phyloP scores from a whole-genome alignment of 2,113 vertebrate genomes.

The Ia io region DNA sequence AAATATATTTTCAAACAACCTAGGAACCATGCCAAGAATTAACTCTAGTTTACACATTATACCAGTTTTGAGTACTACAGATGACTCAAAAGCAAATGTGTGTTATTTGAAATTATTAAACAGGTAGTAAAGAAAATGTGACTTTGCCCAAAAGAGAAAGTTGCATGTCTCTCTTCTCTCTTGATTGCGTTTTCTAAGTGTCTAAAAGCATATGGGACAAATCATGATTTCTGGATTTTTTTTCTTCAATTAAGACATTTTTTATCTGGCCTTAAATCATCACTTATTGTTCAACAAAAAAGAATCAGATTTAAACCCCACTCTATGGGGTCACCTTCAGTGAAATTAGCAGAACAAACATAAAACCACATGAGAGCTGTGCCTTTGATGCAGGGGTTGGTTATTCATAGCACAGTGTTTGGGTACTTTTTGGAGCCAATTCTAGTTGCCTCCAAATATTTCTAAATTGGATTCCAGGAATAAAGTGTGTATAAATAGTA shows the following conservation, averaged over 20 bases:
- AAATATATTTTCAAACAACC: constrained; percentile 55
- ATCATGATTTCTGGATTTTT: not conserved
- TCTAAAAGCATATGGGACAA: not conserved
- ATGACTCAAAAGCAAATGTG: constrained; percentile 39
- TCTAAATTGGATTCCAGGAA: constrained; percentile 26
- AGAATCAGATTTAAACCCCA: not conserved
- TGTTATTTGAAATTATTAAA: constrained; percentile 48
- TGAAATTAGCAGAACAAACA: not conserved
- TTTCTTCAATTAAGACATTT: not conserved
- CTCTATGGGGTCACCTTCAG: not conserved
- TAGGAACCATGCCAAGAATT: constrained; percentile 52
- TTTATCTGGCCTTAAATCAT: not conserved
- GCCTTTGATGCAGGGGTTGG: not conserved
- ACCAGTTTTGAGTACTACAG: constrained; percentile 37
- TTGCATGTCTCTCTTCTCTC: not conserved
- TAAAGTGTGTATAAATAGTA: constrained; percentile 42
- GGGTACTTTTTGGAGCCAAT: not conserved
- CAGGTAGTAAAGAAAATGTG: constrained; percentile 45
- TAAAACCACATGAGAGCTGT: not conserved
- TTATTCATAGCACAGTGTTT: not conserved
- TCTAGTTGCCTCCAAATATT: not conserved
- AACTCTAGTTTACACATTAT: constrained; percentile 45
- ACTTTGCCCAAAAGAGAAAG: not conserved
- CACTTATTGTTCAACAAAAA: not conserved
- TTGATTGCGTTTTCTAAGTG: not conserved